phyloP scores from a whole-genome alignment of 2,888 invertebrate genomes.

The Baccha elongata region DNA sequence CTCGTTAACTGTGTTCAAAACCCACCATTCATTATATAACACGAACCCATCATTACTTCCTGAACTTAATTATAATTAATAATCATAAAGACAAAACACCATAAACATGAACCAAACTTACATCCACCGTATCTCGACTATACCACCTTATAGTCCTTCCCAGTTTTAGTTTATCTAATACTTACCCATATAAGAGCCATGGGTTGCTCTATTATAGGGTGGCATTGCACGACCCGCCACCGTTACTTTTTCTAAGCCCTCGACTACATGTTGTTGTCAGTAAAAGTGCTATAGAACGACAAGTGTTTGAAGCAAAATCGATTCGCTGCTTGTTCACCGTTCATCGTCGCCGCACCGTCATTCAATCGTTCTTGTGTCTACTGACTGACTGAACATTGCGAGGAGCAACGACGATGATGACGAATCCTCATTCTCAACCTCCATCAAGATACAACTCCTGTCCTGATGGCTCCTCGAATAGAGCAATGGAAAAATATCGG shows the following conservation, averaged over 20 bases:
- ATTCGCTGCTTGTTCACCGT: slow-evolving; percentile 57
- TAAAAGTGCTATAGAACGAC: slow-evolving; percentile 27
- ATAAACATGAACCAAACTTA: slow-evolving; percentile 54
- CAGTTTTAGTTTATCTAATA: not conserved
- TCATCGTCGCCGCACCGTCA: slow-evolving; percentile 60
- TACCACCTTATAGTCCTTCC: slow-evolving; percentile 4
- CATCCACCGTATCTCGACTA: slow-evolving; percentile 18
- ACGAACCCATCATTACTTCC: slow-evolving; percentile 69
- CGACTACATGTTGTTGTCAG: slow-evolving; percentile 53
- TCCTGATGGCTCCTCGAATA: not conserved
- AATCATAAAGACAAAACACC: slow-evolving; percentile 68
- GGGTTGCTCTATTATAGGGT: not conserved
- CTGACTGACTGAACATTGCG: slow-evolving; percentile 30
- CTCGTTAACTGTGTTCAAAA: slow-evolving; percentile 29
- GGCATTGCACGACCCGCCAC: not conserved
- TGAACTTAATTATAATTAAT: slow-evolving; percentile 72
- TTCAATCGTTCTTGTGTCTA: slow-evolving; percentile 61
- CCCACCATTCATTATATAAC: slow-evolving; percentile 50
- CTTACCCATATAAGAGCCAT: not conserved
- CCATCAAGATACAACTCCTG: not conserved
- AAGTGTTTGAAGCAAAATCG: slow-evolving; percentile 56
- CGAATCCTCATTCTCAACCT: not conserved
- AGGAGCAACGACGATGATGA: not conserved
- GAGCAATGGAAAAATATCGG: slow-evolving; percentile 52
- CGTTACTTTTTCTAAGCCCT: slow-evolving; percentile 1